A percentile compares a stretch with the other conserved stretches of the same genome.
Evolutionary conservation across 2,888 invertebrate genomes (phyloP).

Genomic region (Copidosoma aretas): DNA sequence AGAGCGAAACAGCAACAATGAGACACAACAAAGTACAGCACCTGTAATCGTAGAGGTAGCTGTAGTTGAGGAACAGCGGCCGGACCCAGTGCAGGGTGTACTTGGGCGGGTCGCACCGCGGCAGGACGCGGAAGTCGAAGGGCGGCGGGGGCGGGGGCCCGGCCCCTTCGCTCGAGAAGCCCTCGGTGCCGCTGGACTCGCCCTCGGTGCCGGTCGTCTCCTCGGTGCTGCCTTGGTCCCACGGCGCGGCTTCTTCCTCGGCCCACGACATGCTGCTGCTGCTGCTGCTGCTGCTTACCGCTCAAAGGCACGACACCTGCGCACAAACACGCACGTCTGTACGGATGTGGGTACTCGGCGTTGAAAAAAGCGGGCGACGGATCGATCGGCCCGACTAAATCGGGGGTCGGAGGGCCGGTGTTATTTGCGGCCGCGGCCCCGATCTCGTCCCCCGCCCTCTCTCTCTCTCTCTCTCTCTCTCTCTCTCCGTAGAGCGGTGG

Average conservation of each 20-base stretch:
- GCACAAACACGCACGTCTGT: neutral
- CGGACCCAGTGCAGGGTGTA: conserved; percentile 85
- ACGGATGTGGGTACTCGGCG: no score
- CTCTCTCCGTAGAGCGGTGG: no score
- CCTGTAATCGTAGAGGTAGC: conserved; percentile 81
- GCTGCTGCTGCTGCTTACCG: conserved; percentile 19
- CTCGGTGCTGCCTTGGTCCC: conserved; percentile 44
- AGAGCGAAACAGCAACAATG: no score
- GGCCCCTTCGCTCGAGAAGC: conserved; percentile 55
- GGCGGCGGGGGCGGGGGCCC: conserved; percentile 61
- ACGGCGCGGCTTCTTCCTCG: conserved; percentile 54
- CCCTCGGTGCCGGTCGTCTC: conserved; percentile 43
- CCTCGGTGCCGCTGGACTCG: conserved; percentile 55
- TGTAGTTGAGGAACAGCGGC: conserved; percentile 83
- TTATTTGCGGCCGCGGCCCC: conserved; percentile 32
- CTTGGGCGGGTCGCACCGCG: conserved; percentile 71
- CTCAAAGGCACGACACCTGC: neutral
- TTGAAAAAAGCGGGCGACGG: no score
- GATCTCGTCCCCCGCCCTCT: conserved; percentile 18
- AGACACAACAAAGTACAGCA: conserved; percentile 32
- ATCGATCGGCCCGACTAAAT: conserved; percentile 29
- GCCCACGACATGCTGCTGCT: conserved; percentile 49
- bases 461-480: neutral
- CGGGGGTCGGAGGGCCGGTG: conserved; percentile 7
- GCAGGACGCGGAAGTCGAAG: conserved; percentile 50